phyloP scores from a whole-genome alignment of 2,888 invertebrate genomes.

The Torymus tubicola region DNA sequence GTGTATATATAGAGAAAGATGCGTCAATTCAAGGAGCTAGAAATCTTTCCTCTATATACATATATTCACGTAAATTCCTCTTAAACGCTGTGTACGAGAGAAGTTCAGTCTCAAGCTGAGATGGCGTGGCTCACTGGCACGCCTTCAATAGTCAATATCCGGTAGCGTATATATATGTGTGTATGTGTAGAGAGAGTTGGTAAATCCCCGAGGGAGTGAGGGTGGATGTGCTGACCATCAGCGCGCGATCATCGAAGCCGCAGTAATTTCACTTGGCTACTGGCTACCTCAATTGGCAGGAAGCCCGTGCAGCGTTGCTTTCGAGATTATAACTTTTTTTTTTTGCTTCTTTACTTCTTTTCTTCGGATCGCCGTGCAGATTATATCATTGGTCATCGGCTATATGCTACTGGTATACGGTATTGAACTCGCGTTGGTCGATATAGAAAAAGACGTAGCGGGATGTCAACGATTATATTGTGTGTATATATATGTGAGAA shows the following conservation, averaged over 20 bases:
- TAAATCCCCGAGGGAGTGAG: too few relatives aligned
- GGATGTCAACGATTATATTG: too few relatives aligned
- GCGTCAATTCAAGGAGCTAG: too few relatives aligned
- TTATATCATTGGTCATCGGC: conserved; percentile 17
- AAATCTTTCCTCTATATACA: not conserved
- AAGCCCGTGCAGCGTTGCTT: conserved; percentile 69
- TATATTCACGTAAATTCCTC: conserved; percentile 32
- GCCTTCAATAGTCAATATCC: conserved; percentile 24
- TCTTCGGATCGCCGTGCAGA: conserved; percentile 16
- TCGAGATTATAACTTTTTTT: conserved; percentile 47
- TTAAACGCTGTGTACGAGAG: not conserved
- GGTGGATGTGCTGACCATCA: conserved; percentile 23
- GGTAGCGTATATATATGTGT: not conserved
- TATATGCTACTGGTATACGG: not conserved
- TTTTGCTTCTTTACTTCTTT: conserved; percentile 7
- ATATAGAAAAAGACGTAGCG: not conserved
- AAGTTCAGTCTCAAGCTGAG: too few relatives aligned
- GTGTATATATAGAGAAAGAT: not conserved
- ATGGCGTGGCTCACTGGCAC: not conserved
- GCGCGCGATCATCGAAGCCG: conserved; percentile 64
- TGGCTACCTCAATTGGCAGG: conserved; percentile 71
- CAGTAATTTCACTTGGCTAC: conserved; percentile 63
- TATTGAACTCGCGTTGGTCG: conserved; percentile 10
- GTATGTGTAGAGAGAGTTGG: too few relatives aligned
- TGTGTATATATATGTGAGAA: too few relatives aligned